Conservation (phyloP, 1,140 invertebrate species). For the Manduca sexta region DNA sequence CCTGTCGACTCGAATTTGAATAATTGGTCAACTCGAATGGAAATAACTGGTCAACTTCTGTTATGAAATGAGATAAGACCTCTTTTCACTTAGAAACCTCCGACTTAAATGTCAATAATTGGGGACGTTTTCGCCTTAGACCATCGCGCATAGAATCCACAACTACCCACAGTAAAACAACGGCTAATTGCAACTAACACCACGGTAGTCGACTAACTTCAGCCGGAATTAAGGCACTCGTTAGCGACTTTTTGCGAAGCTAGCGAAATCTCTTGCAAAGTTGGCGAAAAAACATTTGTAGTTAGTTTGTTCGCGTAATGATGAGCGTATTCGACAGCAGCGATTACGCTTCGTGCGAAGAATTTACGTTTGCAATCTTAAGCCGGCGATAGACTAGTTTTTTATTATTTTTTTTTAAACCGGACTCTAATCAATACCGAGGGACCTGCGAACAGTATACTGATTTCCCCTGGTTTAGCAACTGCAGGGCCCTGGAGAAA, state of each 20-base stretch:
- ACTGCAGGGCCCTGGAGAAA: too few species aligned
- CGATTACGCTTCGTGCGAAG: neutral
- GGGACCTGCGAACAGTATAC: too few species aligned
- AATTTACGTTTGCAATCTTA: too few species aligned
- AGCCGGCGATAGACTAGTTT: too few species aligned
- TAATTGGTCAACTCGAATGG: too few species aligned
- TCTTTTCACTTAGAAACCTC: constrained; percentile 7
- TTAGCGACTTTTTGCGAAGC: constrained; percentile 54
- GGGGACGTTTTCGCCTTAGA: constrained; percentile 3
- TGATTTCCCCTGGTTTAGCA: too few species aligned
- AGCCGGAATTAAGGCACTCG: constrained; percentile 46
- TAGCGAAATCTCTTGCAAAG: constrained; percentile 47
- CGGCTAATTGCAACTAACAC: constrained; percentile 41
- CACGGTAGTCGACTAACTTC: constrained; percentile 33
- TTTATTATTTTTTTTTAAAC: too few species aligned
- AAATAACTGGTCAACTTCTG: too few species aligned
- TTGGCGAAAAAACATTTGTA: constrained; percentile 45
- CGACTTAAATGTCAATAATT: constrained; percentile 43
- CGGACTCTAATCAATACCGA: too few species aligned
- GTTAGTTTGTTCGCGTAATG: constrained; percentile 33
- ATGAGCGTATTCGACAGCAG: constrained; percentile 2
- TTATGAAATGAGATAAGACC: neutral
- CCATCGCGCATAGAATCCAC: too few species aligned
- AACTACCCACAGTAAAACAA: constrained; percentile 16
- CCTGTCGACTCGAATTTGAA: too few species aligned